A percentile compares a stretch with the other conserved stretches of the same genome.
Conservation (phyloP, 2,797 vertebrate genomes). For the Hoplostethus mediterraneus region DNA sequence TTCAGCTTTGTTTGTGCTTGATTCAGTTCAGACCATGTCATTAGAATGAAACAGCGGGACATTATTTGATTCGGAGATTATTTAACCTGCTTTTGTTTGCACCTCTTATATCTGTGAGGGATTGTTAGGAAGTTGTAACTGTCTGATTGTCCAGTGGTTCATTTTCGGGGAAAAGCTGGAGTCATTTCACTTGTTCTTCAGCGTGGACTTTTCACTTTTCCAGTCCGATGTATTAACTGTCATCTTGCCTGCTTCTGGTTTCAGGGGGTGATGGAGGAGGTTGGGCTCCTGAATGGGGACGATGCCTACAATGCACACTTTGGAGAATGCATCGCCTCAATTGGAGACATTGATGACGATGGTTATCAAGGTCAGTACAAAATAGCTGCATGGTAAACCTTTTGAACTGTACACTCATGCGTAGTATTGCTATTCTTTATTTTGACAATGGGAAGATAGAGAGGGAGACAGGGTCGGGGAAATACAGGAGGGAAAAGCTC, state of each 20-base stretch:
- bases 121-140: conserved; percentile 25
- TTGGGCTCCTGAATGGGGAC: conserved; percentile 86
- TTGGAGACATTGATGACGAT: conserved; percentile 95
- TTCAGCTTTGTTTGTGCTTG: conserved; percentile 23
- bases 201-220: background rate
- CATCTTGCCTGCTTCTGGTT: conserved; percentile 63
- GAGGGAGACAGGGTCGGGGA: too few species aligned
- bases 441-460: too few species aligned
- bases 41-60: conserved; percentile 16
- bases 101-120: conserved; percentile 32
- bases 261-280: conserved; percentile 94
- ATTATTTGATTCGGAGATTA: conserved; percentile 24
- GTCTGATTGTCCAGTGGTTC: conserved; percentile 26
- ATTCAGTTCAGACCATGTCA: conserved; percentile 35
- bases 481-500: too few species aligned
- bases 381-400: background rate
- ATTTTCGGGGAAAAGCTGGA: conserved; percentile 30
- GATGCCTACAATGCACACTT: conserved; percentile 94
- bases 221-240: conserved; percentile 28
- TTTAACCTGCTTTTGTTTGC: conserved; percentile 42
- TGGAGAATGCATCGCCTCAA: conserved; percentile 91
- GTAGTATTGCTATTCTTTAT: too few species aligned
- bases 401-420: background rate
- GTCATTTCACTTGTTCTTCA: conserved; percentile 8
- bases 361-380: conserved; percentile 92